A percentile compares a stretch with the other conserved stretches of the same genome.
Conservation (phyloP, 2,113 vertebrate genomes). For the Microcebus ravelobensis region DNA sequence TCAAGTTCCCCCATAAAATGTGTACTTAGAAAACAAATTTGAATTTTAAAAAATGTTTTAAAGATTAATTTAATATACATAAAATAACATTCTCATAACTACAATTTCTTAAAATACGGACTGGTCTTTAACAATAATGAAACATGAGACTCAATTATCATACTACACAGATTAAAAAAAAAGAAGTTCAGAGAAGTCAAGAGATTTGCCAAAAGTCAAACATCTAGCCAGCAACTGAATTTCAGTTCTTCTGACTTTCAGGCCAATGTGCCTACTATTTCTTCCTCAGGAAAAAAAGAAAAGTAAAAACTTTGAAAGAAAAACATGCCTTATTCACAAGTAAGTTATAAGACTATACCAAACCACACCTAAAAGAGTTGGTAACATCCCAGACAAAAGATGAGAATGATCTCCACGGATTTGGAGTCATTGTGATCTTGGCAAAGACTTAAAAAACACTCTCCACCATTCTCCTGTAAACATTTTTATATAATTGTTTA, state of each 20-base stretch:
- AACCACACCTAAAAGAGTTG: background rate
- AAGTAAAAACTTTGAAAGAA: background rate
- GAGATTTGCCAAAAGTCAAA: conserved; percentile 10
- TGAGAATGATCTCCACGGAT: background rate
- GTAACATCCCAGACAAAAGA: background rate
- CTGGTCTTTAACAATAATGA: background rate
- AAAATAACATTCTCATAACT: background rate
- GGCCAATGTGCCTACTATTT: background rate
- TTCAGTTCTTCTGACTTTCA: background rate
- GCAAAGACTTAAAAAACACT: background rate
- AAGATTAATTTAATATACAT: background rate
- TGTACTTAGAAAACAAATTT: conserved; percentile 17
- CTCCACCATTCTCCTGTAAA: background rate
- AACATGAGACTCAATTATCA: background rate
- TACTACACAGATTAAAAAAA: background rate
- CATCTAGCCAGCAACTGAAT: background rate
- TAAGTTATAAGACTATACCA: background rate
- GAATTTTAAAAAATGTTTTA: background rate
- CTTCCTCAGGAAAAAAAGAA: background rate
- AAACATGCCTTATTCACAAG: background rate
- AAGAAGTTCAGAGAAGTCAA: background rate
- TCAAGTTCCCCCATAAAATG: background rate
- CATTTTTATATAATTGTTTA: background rate
- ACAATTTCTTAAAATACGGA: background rate
- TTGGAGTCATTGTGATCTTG: background rate